Base-by-base conservation (phyloP, 2,113 vertebrate genomes). In the Stictonetta naevosa region DNA sequence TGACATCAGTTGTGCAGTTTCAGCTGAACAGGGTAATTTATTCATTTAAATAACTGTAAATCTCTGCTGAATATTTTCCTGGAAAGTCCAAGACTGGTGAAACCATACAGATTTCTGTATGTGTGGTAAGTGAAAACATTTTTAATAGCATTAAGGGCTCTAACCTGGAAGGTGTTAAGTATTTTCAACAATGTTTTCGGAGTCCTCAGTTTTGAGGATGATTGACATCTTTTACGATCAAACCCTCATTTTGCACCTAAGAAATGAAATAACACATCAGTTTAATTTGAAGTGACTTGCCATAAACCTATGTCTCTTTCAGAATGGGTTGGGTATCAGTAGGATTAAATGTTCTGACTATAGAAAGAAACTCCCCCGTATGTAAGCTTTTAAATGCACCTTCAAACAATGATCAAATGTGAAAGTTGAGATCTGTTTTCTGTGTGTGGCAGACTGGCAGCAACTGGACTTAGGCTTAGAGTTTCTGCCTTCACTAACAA, bases 401-500 rank as follows among this genome's bases (percentile, higher is more conserved):
- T 95, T 96, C 95, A 94, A 94, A 95, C 83, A 93, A 62, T 88
- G 38, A 83, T 93, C 89, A 84, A 92, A 80, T 95, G 93, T 93
- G 75, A 94, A 95, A 95, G 73, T 19, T 95, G 83, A 96, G 83
- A 81, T 69, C 77, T 74, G 69, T 72, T 97, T 91, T 95, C 56
- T 53, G 74, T 96, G 93, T 94, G 92, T 95, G 97, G 90, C 87
- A 83, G 83, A 88, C 93, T 96, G 94, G 81, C 92, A 95, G 83
- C 60, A 90, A 95, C 66, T 68, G 92, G 95, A 93, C 80, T 34
- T 90, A 75, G 76, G 91, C 96, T 93, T 97, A 93, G 90, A 85
- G 90, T 96, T 96, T 95, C 97, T 97, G 77, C 92, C 93, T 97
- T 95, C 84, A 73, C n/a, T 90, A 78, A 95, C 89, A 95, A 84